phyloP scores from a whole-genome alignment of 2,888 invertebrate genomes.

The Trachelus troglodyta region DNA sequence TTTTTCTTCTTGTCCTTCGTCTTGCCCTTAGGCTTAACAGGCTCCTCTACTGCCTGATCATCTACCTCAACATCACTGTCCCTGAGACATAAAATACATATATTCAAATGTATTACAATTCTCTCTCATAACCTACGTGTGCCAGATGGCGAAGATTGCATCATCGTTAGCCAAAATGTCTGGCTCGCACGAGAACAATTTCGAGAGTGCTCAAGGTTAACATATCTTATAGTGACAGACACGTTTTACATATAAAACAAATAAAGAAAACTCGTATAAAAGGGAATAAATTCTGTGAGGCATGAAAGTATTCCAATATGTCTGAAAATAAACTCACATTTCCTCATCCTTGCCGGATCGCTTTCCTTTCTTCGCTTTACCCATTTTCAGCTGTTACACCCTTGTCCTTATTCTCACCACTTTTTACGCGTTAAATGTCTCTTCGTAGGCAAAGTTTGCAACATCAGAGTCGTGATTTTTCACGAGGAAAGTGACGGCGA shows the following conservation, averaged over 20 bases:
- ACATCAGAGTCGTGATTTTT: constrained; percentile 31
- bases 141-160: constrained; percentile 37
- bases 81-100: constrained; percentile 63
- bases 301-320: constrained; percentile 56
- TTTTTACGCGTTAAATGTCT: constrained; percentile 34
- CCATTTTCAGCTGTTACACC: constrained; percentile 68
- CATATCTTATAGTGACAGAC: neutral
- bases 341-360: constrained; percentile 81
- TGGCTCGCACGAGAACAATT: constrained; percentile 27
- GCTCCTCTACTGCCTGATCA: constrained; percentile 61
- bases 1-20: constrained; percentile 67
- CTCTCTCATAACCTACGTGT: constrained; percentile 32
- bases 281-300: neutral
- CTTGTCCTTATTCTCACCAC: constrained; percentile 22
- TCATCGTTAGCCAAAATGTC: constrained; percentile 32
- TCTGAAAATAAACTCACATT: constrained; percentile 71
- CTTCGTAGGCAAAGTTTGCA: constrained; percentile 28
- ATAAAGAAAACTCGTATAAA: constrained; percentile 10
- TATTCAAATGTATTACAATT: constrained; percentile 10
- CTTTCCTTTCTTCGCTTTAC: constrained; percentile 85
- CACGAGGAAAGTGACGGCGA: constrained; percentile 6
- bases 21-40: constrained; percentile 61
- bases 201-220: constrained; percentile 1
- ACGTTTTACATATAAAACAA: neutral
- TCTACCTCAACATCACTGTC: constrained; percentile 74